Evolutionary conservation across 2,113 vertebrate genomes (phyloP), one percentile per base, ranked within the genome.

Genomic region (Suncus etruscus): DNA sequence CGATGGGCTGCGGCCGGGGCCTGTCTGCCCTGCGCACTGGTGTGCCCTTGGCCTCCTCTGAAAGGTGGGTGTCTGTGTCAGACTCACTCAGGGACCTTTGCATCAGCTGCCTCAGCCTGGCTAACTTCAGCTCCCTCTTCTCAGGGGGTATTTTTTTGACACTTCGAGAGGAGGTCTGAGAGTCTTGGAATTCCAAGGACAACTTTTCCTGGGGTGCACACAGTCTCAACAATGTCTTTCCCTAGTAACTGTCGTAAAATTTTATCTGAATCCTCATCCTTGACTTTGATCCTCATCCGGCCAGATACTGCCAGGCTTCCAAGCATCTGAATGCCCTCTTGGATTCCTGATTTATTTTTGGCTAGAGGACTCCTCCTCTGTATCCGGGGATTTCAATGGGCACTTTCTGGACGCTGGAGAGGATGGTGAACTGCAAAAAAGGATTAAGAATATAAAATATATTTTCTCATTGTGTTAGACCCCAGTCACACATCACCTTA

Each of bases 61-160:
- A 97, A 25, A 98, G 98, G 78, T 98, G 98, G 16, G 98, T 98
- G 68, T 99, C 99, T 0, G 99, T 98, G 90, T 99, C 99, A 0
- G 99, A 99, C 81, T 99, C 99, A 0, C 99, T 99, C 74, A 99
- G 98, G 0, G 99, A 99, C 66, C 99, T 97, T 96, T 99, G 99
- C 98, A 99, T 99, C 92, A 99, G 98, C 95, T 99, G 99, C 70
- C 98, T 98, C 81, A 99, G 97, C 63, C 99, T 97, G 0, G 98
- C 98, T 73, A 99, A 97, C 96, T 99, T 99, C 75, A 99, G 97
- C 87, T 99, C 99, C 58, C 98, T 97, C 96, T 98, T 97, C 95
- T 99, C 99, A 77, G 97, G 96, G 76, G 98, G 98, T 14, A 97
- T 96, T 91, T 97, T 98, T 96, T 98, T 98, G 14, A 97, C 74